phyloP scores from a whole-genome alignment of 2,113 vertebrate genomes.

The Ailuropoda melanoleuca region DNA sequence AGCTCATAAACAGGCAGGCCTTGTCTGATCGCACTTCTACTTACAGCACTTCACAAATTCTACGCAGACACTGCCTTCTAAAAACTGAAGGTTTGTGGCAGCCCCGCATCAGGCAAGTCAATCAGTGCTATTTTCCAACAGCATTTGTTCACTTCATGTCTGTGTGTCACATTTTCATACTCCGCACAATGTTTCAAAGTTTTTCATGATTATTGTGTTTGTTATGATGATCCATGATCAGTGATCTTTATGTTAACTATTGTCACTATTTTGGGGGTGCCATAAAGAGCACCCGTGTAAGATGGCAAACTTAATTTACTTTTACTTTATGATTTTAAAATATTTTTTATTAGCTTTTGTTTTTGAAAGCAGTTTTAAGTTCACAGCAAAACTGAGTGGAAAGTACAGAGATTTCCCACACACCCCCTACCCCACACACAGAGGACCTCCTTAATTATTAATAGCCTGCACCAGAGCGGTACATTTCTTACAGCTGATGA shows the following conservation, averaged over 20 bases:
- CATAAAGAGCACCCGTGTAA: not conserved
- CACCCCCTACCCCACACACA: not conserved
- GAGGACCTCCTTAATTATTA: not conserved
- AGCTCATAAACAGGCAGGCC: not conserved
- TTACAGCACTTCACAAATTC: too few relatives aligned
- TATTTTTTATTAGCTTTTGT: not conserved
- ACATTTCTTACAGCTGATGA: not conserved
- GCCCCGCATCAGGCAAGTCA: not conserved
- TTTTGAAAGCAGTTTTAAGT: not conserved
- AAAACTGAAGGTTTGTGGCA: not conserved
- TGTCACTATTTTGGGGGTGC: not conserved
- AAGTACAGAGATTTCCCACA: not conserved
- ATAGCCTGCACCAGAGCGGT: not conserved
- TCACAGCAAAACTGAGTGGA: not conserved
- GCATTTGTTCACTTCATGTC: not conserved
- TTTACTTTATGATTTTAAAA: not conserved
- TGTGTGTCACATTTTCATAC: not conserved
- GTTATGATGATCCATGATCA: not conserved
- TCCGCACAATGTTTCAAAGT: not conserved
- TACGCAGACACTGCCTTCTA: not conserved
- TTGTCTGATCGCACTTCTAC: not conserved
- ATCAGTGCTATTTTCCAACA: not conserved
- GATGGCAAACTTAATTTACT: not conserved
- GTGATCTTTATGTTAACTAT: not conserved
- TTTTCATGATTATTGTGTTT: not conserved